A percentile compares a stretch with the other conserved stretches of the same genome.
Evolutionary conservation across 2,888 invertebrate species (phyloP).

Genomic region (Thera britannica): DNA sequence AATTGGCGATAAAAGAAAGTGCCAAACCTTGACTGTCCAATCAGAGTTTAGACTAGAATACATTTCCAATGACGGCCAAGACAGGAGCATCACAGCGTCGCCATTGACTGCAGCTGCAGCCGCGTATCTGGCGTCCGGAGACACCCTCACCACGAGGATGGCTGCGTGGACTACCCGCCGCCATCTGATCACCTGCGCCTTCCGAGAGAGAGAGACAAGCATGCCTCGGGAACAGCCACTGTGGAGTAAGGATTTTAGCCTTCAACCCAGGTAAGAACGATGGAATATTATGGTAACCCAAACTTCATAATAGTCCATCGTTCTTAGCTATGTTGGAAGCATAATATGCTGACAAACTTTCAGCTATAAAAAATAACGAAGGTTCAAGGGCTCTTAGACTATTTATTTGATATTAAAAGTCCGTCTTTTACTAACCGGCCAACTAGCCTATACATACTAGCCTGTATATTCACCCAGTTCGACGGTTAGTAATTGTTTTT

Average conservation of each 20-base stretch:
- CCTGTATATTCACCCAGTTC: too few species aligned
- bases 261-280: too few species aligned
- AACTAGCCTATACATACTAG: too few species aligned
- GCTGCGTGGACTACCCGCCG: constrained; percentile 38
- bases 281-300: too few species aligned
- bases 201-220: constrained; percentile 52
- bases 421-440: too few species aligned
- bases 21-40: constrained; percentile 62
- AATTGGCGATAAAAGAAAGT: neutral
- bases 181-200: constrained; percentile 45
- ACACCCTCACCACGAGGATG: constrained; percentile 59
- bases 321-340: too few species aligned
- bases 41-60: constrained; percentile 51
- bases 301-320: too few species aligned
- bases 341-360: too few species aligned
- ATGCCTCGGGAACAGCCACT: constrained; percentile 71
- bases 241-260: constrained; percentile 8
- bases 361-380: too few species aligned
- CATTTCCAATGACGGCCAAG: constrained; percentile 63
- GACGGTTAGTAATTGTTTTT: too few species aligned
- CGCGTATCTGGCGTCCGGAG: constrained; percentile 70
- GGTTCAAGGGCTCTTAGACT: too few species aligned
- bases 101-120: constrained; percentile 56
- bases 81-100: constrained; percentile 52
- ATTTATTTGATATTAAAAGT: too few species aligned